Evolutionary conservation across 2,888 invertebrate species (phyloP).

Genomic region (Ophraella communa): DNA sequence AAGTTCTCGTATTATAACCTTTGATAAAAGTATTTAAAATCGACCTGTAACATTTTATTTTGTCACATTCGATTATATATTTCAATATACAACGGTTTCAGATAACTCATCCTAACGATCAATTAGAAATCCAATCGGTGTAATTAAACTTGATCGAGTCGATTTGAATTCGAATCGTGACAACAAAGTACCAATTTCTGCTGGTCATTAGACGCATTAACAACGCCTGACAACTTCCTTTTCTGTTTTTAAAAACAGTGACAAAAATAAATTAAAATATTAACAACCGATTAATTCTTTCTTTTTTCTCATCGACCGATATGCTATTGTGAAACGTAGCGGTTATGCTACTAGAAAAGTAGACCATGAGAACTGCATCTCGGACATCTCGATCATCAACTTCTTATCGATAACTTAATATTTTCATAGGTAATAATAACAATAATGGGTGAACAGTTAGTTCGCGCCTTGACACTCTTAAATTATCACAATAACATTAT

Average conservation of each 20-base stretch:
- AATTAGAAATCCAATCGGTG: too few species aligned
- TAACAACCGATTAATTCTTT: not conserved
- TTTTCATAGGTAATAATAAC: not conserved
- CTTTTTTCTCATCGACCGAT: not conserved
- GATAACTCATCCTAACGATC: too few species aligned
- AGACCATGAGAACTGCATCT: slow-evolving; percentile 3
- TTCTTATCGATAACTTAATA: slow-evolving; percentile 1
- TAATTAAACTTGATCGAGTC: too few species aligned
- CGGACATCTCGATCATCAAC: not conserved
- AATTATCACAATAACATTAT: not conserved
- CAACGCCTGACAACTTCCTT: not conserved
- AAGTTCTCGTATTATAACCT: too few species aligned
- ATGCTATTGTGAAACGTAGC: not conserved
- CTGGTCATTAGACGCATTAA: too few species aligned
- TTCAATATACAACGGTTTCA: too few species aligned
- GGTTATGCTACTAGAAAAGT: not conserved
- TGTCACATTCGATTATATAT: too few species aligned
- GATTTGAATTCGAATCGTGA: too few species aligned
- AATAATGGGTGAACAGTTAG: not conserved
- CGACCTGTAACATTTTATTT: too few species aligned
- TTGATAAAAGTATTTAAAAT: too few species aligned
- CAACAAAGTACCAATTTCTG: too few species aligned
- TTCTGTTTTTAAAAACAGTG: not conserved
- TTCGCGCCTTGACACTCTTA: not conserved
- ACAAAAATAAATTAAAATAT: not conserved